Base-by-base conservation (phyloP, 2,113 vertebrate genomes). In the Vulpes lagopus region DNA sequence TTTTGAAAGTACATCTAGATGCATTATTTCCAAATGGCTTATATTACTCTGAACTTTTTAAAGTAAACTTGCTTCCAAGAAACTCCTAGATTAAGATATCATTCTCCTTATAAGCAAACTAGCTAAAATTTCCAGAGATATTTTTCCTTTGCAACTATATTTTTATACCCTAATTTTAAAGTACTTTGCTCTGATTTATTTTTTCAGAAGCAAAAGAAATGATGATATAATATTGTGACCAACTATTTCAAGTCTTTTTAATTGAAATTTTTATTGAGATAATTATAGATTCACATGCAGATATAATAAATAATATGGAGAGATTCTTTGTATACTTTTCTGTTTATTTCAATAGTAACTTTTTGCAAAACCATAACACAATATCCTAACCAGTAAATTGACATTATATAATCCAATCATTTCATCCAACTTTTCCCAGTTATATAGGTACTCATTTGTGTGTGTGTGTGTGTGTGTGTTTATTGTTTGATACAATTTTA, bases 91-190 rank as follows among this genome's bases (percentile, higher is more conserved):
- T 94, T 74, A 85, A 88, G 20, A 60, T 90, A 92, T 20, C 14
- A 85, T 78, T 85, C 19, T 94, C 43, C 59, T 94, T 82, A 69
- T 2, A 86, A 92, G 51, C 51, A 81, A 96, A 69, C 57, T 23
- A 80, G 35, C 14, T 92, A 85, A 93, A 94, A 91, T 80, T 89
- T 88, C 73, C 94, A 88, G 30, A 88, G 25, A 73, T 65, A 1
- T n/a, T 93, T 85, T 96, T 82, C n/a, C 23, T 81, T 94, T 90
- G n/a, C 32, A 65, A 87, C 3, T 59, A 79, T 73, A 87, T 59
- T 69, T 27, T 83, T 57, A 92, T 19, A 43, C 51, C 2, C 65
- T 84, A 87, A 95, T 64, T 83, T 91, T 88, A 91, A 87, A 93
- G 51, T 32, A 82, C 32, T 83, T 96, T 93, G 1, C 2, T 60